Percentiles rank a stretch among this genome's conserved stretches.
These are phyloP conservation scores for Ectropis grisescens DNA, from an alignment of 1,140 invertebrate genomes.

Conservation along the genomic window DNA sequence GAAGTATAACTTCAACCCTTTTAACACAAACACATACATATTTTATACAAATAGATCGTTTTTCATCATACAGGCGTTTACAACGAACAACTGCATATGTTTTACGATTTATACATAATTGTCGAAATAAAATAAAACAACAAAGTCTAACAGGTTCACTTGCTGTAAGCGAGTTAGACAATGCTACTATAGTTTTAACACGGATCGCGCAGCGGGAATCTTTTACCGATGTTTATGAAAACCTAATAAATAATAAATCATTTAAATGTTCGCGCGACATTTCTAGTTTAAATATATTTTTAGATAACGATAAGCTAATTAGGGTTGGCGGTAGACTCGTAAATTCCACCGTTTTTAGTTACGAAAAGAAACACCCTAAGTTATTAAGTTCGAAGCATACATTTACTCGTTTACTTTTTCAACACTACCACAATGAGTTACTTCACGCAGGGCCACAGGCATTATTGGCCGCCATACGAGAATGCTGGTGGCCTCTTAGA, in stretches of 20 bases:
- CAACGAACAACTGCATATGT: too few relatives aligned
- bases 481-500: slow-evolving; percentile 9
- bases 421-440: slow-evolving; percentile 9
- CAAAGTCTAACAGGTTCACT: not conserved
- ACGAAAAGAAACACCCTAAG: slow-evolving; percentile 12
- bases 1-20: too few relatives aligned
- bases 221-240: not conserved
- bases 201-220: not conserved
- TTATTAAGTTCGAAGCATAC: slow-evolving; percentile 14
- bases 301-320: slow-evolving; percentile 1
- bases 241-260: not conserved
- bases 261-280: not conserved
- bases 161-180: not conserved
- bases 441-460: slow-evolving; percentile 14
- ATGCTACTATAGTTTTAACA: not conserved
- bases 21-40: too few relatives aligned
- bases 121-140: not conserved
- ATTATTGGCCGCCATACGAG: too few relatives aligned
- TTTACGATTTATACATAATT: not conserved
- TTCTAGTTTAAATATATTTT: not conserved
- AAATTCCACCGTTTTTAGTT: slow-evolving; percentile 5
- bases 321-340: slow-evolving; percentile 7
- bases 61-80: too few relatives aligned
- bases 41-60: too few relatives aligned
- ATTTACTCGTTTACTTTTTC: slow-evolving; percentile 14